Evolutionary conservation across 2,888 invertebrate genomes (phyloP).

Genomic region (Cerceris rybyensis): DNA sequence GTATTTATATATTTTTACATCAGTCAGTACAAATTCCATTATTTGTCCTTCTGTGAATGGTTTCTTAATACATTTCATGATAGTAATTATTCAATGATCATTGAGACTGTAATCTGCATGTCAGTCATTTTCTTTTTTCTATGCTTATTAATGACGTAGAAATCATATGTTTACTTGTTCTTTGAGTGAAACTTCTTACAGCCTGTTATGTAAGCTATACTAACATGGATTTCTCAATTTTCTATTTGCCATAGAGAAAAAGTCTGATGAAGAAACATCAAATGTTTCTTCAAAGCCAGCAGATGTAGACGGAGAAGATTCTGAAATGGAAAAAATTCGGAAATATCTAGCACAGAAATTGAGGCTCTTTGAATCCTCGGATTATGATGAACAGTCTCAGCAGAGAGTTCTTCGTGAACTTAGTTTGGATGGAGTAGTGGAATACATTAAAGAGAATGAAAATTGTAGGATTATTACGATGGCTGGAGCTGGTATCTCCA

Average conservation of each 20-base stretch:
- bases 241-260: conserved; percentile 31
- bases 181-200: neutral
- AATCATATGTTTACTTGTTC: too few species aligned
- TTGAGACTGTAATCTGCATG: neutral
- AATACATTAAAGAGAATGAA: conserved; percentile 89
- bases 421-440: conserved; percentile 89
- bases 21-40: conserved; percentile 28
- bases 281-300: conserved; percentile 53
- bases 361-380: conserved; percentile 83
- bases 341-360: conserved; percentile 87
- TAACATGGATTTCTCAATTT: neutral
- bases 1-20: neutral
- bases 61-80: neutral
- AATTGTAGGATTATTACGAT: conserved; percentile 95
- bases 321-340: conserved; percentile 86
- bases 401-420: conserved; percentile 87
- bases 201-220: neutral
- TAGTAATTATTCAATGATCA: neutral
- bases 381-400: conserved; percentile 70
- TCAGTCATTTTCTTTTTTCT: too few species aligned
- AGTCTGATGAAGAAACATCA: conserved; percentile 43
- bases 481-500: conserved; percentile 98
- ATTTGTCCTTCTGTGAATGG: neutral
- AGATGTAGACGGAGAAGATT: conserved; percentile 77
- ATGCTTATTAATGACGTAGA: too few species aligned